Percentiles rank a stretch among this genome's conserved stretches.
These are phyloP conservation scores for Biston stratarius DNA, from an alignment of 2,888 invertebrate species.

Conservation along the genomic window DNA sequence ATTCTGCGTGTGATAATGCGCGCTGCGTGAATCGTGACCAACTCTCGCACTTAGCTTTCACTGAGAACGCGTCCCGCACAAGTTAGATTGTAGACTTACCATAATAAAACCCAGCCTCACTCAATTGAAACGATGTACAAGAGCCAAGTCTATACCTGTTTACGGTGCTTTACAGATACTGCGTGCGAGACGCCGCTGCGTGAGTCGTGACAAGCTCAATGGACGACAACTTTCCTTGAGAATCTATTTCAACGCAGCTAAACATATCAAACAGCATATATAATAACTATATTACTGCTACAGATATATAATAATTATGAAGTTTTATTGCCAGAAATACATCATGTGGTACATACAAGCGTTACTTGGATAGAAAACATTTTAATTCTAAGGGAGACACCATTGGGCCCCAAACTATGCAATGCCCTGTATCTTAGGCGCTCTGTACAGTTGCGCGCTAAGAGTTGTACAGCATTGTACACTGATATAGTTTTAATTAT, in stretches of 20 bases:
- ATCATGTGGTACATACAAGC: too few species aligned
- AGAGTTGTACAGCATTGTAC: too few species aligned
- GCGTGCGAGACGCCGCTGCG: slow-evolving; percentile 55
- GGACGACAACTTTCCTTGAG: slow-evolving; percentile 20
- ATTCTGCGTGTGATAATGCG: slow-evolving; percentile 52
- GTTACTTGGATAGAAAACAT: too few species aligned
- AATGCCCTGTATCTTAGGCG: too few species aligned
- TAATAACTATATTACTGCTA: too few species aligned
- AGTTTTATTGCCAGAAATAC: too few species aligned
- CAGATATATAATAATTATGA: too few species aligned
- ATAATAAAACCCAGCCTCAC: slow-evolving; percentile 8
- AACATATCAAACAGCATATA: too few species aligned
- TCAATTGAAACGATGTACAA: slow-evolving; percentile 8
- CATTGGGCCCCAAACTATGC: too few species aligned
- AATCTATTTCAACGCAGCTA: neutral
- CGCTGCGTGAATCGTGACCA: slow-evolving; percentile 66
- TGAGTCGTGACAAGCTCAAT: slow-evolving; percentile 66
- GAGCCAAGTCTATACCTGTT: neutral
- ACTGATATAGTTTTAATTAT: too few species aligned
- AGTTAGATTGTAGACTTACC: slow-evolving; percentile 2
- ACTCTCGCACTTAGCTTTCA: slow-evolving; percentile 52
- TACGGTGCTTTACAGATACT: slow-evolving; percentile 42
- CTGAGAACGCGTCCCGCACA: slow-evolving; percentile 1
- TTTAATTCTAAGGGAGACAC: too few species aligned
- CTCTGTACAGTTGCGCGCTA: too few species aligned